Conservation (phyloP, 2,113 vertebrate genomes). For the Tragelaphus strepsiceros region DNA sequence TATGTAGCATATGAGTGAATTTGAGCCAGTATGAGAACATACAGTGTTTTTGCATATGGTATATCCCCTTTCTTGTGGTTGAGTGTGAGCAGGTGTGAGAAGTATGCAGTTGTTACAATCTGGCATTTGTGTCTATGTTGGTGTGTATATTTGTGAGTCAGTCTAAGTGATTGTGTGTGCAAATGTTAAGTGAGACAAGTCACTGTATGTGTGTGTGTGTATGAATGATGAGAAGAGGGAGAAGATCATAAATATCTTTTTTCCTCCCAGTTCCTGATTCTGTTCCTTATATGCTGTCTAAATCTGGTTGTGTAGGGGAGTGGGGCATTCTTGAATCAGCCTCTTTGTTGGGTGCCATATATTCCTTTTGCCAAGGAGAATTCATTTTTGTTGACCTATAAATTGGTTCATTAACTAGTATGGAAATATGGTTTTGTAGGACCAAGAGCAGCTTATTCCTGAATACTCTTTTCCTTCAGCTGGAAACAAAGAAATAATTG, state of each 20-base stretch:
- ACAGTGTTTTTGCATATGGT: neutral
- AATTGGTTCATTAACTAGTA: constrained; percentile 62
- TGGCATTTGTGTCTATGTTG: neutral
- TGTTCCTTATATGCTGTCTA: constrained; percentile 39
- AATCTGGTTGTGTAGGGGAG: constrained; percentile 21
- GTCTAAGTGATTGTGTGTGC: neutral
- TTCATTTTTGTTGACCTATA: constrained; percentile 62
- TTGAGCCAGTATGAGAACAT: neutral
- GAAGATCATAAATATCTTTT: neutral
- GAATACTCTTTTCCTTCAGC: constrained; percentile 54
- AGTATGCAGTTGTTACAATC: neutral
- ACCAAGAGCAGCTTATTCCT: constrained; percentile 45
- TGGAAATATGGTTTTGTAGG: constrained; percentile 60
- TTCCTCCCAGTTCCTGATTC: neutral
- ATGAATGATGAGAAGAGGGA: neutral
- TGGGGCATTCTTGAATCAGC: constrained; percentile 34
- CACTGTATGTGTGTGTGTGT: neutral
- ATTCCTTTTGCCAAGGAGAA: constrained; percentile 54
- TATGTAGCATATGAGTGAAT: neutral
- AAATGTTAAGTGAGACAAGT: neutral
- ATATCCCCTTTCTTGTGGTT: neutral
- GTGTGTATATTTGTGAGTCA: neutral
- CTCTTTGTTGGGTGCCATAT: constrained; percentile 57
- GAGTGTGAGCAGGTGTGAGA: neutral
- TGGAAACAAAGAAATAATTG: constrained; percentile 59